Evolutionary conservation across 2,113 vertebrate species (phyloP).

Genomic region (Tachycineta bicolor): DNA sequence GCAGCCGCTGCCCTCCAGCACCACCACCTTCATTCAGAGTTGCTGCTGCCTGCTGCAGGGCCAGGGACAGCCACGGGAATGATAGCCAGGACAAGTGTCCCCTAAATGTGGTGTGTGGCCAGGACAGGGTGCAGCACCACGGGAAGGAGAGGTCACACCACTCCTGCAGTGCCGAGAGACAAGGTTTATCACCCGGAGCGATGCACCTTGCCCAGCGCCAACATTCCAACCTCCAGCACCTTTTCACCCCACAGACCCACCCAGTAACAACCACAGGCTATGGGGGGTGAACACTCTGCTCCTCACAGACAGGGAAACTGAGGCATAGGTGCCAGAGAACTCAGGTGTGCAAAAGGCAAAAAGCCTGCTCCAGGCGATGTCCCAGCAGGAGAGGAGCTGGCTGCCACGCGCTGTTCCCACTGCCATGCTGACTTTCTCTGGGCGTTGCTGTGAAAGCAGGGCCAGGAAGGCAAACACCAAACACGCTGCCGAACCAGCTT

Average conservation of each 20-base stretch:
- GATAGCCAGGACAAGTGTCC: background rate
- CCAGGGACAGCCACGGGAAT: background rate
- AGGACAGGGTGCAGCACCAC: background rate
- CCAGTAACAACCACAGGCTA: rapidly evolving
- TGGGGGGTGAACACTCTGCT: rapidly evolving
- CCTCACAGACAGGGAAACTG: background rate
- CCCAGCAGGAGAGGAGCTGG: background rate
- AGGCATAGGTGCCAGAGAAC: background rate
- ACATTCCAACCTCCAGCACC: background rate
- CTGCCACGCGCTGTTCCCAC: background rate
- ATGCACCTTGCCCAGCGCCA: background rate
- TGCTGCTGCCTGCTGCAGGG: background rate
- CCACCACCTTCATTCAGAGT: background rate
- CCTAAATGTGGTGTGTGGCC: rapidly evolving
- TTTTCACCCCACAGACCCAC: background rate
- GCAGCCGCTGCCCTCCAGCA: background rate
- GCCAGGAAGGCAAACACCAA: background rate
- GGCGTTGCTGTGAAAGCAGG: background rate
- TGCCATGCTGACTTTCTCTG: background rate
- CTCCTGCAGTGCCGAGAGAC: background rate
- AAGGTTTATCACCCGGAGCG: background rate
- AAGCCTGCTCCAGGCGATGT: background rate
- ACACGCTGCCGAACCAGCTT: conserved; percentile 48
- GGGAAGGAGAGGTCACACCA: background rate
- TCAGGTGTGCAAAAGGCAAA: background rate